Evolutionary conservation across 1,140 invertebrate genomes (phyloP), one percentile per base, ranked within the genome.

Genomic region (Apis dorsata): DNA sequence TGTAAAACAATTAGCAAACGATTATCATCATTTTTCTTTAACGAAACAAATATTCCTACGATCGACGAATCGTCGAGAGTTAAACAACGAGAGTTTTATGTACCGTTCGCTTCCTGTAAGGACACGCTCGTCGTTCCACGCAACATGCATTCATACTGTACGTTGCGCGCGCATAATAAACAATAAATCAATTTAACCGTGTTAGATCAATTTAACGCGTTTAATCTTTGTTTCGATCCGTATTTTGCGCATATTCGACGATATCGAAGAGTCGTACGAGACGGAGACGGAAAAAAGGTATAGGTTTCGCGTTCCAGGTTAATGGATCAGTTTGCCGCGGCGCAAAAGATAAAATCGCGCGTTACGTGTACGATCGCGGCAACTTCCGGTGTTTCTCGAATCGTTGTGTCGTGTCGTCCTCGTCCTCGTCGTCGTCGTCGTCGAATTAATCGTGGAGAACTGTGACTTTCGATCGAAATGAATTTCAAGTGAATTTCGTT

Each of bases 1-100:
- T 94, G 91, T 15, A 82, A 24, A 89, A 85, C 76, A 79, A 44
- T 44, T 84, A 77, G 44, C 66, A 65, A 79, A 28, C 5, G 19
- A 21, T 62, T 24, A 44, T 7, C 5, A 0, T 0, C 5, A 34
- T 2, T 44, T 44, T 44, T 3, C 34, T 44, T 44, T 7, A 44
- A 44, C 24, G 24, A 24, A 24, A 24, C 0, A 24, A 24, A 24
- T 44, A 44, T 44, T 44, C 4, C 5, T 44, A 44, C 34, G 34
- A 34, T 34, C 34, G 34, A 34, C 34, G 21, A n/a, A 17, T 55
- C 44, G 51, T 72, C 78, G 34, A 44, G 34, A 44, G 34, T 44
- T 5, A 7, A 44, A 44, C 34, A 34, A 34, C 34, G 34, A 34
- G 7, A 55, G 12, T 15, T 55, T 55, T 55, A 55, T 55, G 12